Evolutionary conservation across 2,797 vertebrate genomes (phyloP).

Genomic region (Cryptoprocta ferox): DNA sequence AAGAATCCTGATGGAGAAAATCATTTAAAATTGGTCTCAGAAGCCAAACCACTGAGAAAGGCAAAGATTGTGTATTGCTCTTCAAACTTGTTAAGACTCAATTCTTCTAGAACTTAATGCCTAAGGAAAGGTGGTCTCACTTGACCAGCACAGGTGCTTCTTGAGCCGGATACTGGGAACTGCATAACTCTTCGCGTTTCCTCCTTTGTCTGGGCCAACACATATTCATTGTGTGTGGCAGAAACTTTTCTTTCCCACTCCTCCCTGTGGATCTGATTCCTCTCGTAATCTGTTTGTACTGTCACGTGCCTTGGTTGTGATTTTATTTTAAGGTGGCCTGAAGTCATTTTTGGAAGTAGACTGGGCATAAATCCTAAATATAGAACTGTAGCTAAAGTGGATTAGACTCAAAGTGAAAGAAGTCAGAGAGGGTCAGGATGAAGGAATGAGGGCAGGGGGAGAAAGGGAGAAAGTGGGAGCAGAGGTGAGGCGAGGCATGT

Average conservation of each 20-base stretch:
- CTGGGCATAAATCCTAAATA: constrained; percentile 11
- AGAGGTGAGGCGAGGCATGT: neutral
- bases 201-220: neutral
- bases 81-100: neutral
- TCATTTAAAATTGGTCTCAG: neutral
- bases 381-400: neutral
- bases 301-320: neutral
- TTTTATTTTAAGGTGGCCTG: constrained; percentile 23
- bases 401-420: neutral
- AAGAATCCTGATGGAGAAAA: neutral
- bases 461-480: neutral
- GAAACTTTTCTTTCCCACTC: neutral
- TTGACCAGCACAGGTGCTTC: neutral
- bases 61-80: neutral
- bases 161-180: neutral
- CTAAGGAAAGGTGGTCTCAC: neutral
- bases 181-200: accelerated
- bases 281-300: neutral
- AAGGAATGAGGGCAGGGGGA: neutral
- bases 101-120: neutral
- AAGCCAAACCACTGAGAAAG: neutral
- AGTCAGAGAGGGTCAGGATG: neutral
- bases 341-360: constrained; percentile 42
- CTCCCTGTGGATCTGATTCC: neutral
- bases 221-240: accelerated